These are phyloP conservation scores for Arge pagana DNA, from an alignment of 2,888 invertebrate species.

Conservation along the genomic window DNA sequence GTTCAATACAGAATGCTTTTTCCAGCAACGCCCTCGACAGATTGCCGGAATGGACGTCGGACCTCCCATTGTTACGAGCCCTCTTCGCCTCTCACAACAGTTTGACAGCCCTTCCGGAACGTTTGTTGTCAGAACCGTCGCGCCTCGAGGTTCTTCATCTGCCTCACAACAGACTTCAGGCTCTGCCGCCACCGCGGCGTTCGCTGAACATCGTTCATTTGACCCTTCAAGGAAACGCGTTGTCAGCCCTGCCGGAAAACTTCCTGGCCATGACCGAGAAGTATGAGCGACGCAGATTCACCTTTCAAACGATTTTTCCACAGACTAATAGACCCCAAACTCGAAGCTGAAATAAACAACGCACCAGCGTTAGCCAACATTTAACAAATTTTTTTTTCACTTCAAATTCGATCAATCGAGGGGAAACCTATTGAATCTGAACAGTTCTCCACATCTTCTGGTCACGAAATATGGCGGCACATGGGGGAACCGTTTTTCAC, in stretches of 20 bases:
- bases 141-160: slow-evolving; percentile 75
- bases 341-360: too few species aligned
- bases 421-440: too few species aligned
- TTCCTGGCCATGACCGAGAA: slow-evolving; percentile 72
- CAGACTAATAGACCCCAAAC: too few species aligned
- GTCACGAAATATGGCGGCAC: too few species aligned
- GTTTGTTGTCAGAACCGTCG: slow-evolving; percentile 75
- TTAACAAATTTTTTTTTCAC: too few species aligned
- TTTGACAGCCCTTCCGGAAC: slow-evolving; percentile 71
- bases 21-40: slow-evolving; percentile 69
- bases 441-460: too few species aligned
- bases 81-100: slow-evolving; percentile 78
- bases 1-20: slow-evolving; percentile 20
- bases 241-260: slow-evolving; percentile 75
- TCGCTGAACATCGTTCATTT: slow-evolving; percentile 70
- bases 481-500: too few species aligned
- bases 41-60: slow-evolving; percentile 78
- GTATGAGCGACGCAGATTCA: too few species aligned
- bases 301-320: too few species aligned
- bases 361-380: too few species aligned
- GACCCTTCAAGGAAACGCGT: slow-evolving; percentile 77
- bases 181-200: slow-evolving; percentile 73
- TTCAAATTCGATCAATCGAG: too few species aligned
- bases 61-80: slow-evolving; percentile 72
- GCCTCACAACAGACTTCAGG: slow-evolving; percentile 77